Conservation (phyloP, 1,140 invertebrate species). For the Neelides sp. region DNA sequence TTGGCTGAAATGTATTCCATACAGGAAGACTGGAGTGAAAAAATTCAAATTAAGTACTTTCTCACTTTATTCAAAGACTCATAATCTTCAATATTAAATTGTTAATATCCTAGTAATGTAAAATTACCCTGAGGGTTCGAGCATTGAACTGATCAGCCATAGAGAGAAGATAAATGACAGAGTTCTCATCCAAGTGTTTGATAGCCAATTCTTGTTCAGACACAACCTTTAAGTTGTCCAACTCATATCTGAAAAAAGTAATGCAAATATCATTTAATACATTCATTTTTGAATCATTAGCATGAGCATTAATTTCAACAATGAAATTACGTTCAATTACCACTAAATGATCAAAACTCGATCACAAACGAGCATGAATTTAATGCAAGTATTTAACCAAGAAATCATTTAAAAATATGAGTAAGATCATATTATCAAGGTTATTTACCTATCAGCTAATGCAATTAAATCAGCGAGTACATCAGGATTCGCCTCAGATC, state of each 20-base stretch:
- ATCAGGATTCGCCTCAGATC: conserved; percentile 41
- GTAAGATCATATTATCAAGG: no score
- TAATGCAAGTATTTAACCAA: no score
- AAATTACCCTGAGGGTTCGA: conserved; percentile 44
- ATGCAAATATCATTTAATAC: background rate
- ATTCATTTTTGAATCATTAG: no score
- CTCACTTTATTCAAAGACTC: background rate
- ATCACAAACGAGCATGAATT: no score
- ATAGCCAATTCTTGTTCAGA: conserved; percentile 48
- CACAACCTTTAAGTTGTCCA: conserved; percentile 45
- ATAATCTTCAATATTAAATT: background rate
- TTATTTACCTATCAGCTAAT: conserved; percentile 36
- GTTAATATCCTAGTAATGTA: background rate
- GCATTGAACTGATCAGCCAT: conserved; percentile 54
- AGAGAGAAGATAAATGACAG: conserved; percentile 49
- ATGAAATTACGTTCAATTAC: no score
- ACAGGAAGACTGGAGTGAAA: conserved; percentile 15
- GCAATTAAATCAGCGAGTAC: conserved; percentile 51
- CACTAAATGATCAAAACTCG: no score
- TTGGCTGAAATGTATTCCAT: conserved; percentile 36
- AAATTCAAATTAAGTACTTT: conserved; percentile 3
- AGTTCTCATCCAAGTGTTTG: conserved; percentile 47
- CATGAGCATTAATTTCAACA: no score
- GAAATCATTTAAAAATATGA: no score
- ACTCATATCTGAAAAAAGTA: conserved; percentile 38